Conservation (phyloP, 2,113 vertebrate species). For the Chamaea fasciata region DNA sequence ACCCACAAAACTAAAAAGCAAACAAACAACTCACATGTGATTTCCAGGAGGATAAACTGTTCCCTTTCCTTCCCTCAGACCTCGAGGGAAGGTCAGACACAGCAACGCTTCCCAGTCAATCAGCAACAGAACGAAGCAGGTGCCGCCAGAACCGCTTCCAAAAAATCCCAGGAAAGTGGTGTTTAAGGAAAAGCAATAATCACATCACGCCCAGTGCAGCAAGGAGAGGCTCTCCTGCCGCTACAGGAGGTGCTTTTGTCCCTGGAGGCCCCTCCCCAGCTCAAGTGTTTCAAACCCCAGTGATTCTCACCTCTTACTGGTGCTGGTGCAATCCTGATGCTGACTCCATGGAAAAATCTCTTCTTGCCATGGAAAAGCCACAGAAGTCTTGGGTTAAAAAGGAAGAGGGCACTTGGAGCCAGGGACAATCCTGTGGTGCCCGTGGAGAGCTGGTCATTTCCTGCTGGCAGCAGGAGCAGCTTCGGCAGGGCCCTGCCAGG, state of each 20-base stretch:
- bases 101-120: neutral
- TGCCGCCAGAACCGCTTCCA: neutral
- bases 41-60: neutral
- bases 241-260: accelerated
- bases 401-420: neutral
- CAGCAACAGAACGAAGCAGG: neutral
- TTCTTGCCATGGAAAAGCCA: neutral
- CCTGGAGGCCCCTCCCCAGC: neutral
- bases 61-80: neutral
- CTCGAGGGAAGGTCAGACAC: neutral
- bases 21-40: neutral
- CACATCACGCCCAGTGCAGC: accelerated
- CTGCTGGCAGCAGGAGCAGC: neutral
- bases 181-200: neutral
- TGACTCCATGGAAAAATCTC: neutral
- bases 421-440: neutral
- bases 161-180: neutral
- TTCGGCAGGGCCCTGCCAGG: neutral
- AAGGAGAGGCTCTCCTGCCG: accelerated
- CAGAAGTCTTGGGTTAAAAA: neutral
- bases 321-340: neutral
- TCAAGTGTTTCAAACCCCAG: neutral
- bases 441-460: accelerated
- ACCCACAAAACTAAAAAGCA: neutral
- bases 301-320: neutral